Evolutionary conservation across 2,888 invertebrate genomes (phyloP), one percentile per base, ranked within the genome.

Genomic region (Colostygia pectinataria): DNA sequence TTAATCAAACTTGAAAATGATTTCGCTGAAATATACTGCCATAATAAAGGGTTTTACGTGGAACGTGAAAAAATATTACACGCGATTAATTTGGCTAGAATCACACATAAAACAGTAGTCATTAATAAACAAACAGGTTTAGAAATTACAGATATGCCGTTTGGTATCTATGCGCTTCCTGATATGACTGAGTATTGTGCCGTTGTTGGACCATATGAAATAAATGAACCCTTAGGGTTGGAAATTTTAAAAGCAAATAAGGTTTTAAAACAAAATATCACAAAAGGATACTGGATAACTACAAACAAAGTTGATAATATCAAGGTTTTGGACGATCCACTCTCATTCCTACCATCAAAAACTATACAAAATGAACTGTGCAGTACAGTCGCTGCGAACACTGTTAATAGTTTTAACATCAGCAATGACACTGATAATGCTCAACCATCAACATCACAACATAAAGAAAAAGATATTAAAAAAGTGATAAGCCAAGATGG

Each of bases 1-100:
- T 77, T 92, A 50, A 84, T 92, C 75, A 89, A 77, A 31, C 57
- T 92, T 28, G 91, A 91, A 74, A 81, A 91, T 46, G 91, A 91
- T 68, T 92, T 93, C 66, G 74, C 69, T 10, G 91, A 91, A 66
- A 79, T 93, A 36, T 77, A 85, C 41, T 91, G 93, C 63, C 77
- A 74, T 47, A 80, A 77, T 31, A 86, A 79, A 63, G 85, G 91
- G 0, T 91, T 91, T 65, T 90, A 91, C 44, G 91, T 92, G 0
- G 91, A 90, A 70, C 75, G 83, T 64, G 90, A 86, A 46, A 89
- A 91, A 63, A 79, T 93, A 56, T 61, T 86, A 32, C 83, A 81
- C 53, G 84, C 91, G 20, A 85, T 91, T 23, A 74, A 80, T 52
- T 83, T 91, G 29, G 90, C 92, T 5, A 77, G 83, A 46, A 57